These are phyloP conservation scores for Dendrocincla fuliginosa DNA, from an alignment of 2,797 vertebrate species.

Conservation along the genomic window DNA sequence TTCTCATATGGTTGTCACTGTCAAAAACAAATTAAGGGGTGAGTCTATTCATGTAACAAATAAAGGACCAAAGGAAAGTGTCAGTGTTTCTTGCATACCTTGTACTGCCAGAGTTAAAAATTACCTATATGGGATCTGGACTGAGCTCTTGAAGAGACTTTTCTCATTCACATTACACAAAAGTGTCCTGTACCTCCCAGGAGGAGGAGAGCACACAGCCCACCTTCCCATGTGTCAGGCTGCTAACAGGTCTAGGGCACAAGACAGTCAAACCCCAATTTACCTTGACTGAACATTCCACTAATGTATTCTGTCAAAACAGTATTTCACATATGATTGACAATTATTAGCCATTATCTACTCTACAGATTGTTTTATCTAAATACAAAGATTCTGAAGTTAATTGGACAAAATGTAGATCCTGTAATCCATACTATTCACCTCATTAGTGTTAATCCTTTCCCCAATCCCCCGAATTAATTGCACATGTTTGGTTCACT, in stretches of 20 bases:
- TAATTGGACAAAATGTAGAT: slow-evolving; percentile 62
- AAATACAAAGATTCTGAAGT: slow-evolving; percentile 51
- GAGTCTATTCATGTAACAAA: neutral
- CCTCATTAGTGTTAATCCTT: slow-evolving; percentile 71
- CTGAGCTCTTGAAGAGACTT: neutral
- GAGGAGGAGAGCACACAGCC: neutral
- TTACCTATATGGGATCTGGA: no score
- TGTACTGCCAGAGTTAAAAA: neutral
- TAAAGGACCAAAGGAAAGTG: neutral
- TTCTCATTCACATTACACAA: accelerated
- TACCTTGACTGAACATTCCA: neutral
- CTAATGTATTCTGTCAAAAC: neutral
- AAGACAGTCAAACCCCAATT: neutral
- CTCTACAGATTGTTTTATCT: slow-evolving; percentile 36
- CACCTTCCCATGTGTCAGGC: accelerated
- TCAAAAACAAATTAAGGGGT: neutral
- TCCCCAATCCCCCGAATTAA: slow-evolving; percentile 68
- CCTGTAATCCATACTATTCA: slow-evolving; percentile 63
- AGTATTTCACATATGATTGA: neutral
- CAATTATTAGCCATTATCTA: slow-evolving; percentile 56
- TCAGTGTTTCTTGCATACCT: neutral
- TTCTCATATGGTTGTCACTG: neutral
- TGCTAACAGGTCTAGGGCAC: neutral
- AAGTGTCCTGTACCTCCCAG: neutral
- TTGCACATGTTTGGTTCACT: slow-evolving; percentile 68